These are phyloP conservation scores for Notarius lentiginosus DNA, from an alignment of 2,113 vertebrate genomes.

Conservation along the genomic window DNA sequence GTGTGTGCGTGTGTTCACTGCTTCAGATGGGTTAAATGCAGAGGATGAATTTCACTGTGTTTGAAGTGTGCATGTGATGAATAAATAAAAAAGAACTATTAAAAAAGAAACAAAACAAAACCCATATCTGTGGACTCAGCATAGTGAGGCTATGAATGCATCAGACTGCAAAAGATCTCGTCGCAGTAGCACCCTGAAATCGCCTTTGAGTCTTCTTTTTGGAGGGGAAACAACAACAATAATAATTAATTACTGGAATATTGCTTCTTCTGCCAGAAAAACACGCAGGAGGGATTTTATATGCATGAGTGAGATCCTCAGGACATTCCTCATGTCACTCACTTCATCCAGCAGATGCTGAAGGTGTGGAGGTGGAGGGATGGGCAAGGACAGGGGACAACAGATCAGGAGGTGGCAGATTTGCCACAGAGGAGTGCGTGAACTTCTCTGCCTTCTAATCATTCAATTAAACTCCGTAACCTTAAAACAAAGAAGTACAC, in stretches of 20 bases:
- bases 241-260: slow-evolving; percentile 15
- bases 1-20: too few species aligned
- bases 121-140: not conserved
- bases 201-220: slow-evolving; percentile 11
- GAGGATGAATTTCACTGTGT: too few species aligned
- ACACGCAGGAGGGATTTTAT: slow-evolving; percentile 18
- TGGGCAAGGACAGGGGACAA: not conserved
- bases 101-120: not conserved
- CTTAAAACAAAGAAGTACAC: not conserved
- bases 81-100: too few species aligned
- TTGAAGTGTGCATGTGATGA: too few species aligned
- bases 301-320: slow-evolving; percentile 31
- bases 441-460: not conserved
- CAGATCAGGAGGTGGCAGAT: not conserved
- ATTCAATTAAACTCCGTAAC: not conserved
- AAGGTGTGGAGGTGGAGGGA: not conserved
- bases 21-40: too few species aligned
- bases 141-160: slow-evolving; percentile 3
- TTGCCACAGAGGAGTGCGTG: not conserved
- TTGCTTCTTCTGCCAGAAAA: slow-evolving; percentile 2
- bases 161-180: not conserved
- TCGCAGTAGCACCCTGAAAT: not conserved
- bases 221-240: not conserved
- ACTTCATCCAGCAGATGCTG: slow-evolving; percentile 40
- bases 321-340: slow-evolving; percentile 38